Evolutionary conservation across 92 coral and sea anemone genomes (phyloP), one percentile per base, ranked within the genome.

Genomic region (Porites lobata): DNA sequence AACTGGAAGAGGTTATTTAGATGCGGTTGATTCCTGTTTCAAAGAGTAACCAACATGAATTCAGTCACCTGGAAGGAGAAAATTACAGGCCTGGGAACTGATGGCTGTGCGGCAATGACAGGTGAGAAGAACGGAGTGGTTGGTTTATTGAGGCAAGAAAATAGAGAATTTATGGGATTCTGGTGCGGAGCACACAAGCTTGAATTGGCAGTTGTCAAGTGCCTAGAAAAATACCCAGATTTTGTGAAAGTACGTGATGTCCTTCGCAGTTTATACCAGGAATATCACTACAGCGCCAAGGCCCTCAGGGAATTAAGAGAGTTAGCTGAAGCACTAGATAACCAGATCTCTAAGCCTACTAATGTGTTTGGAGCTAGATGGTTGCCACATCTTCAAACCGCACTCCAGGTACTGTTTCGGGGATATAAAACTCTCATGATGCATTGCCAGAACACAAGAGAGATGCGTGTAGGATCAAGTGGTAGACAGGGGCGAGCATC

Each of bases 41-140:
- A 63, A 50, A n/a, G 52, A 20, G 52, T 50, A 65, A 50, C 64
- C 20, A 75, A 64, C 51, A 65, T 80, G 51, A 75, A 9, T 4
- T 21, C 65, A 4, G 1, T 74, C 8, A 80, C 82, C 15, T 88
- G 85, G 87, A 81, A 88, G 18, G 88, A 54, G 17, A 73, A 15
- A 18, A 9, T 84, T 21, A 63, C 67, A 5, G 61, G 62, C 19
- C 52, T 84, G 18, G 82, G 88, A 1, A 73, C 69, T 12, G 90
- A 90, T 78, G 92, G 92, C n/a, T 81, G 90, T 76, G 51, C 85
- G 14, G 92, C 85, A 5, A 80, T 80, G 84, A 80, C 84, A 50
- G 75, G 84, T 20, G 74, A 65, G 64, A 80, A 80, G 50, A 68
- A 65, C 22, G 75, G 84, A 7, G 84, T 80, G 21, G 74, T 65